These are phyloP conservation scores for Dilophus febrilis DNA, from an alignment of 2,888 invertebrate species.

Conservation along the genomic window DNA sequence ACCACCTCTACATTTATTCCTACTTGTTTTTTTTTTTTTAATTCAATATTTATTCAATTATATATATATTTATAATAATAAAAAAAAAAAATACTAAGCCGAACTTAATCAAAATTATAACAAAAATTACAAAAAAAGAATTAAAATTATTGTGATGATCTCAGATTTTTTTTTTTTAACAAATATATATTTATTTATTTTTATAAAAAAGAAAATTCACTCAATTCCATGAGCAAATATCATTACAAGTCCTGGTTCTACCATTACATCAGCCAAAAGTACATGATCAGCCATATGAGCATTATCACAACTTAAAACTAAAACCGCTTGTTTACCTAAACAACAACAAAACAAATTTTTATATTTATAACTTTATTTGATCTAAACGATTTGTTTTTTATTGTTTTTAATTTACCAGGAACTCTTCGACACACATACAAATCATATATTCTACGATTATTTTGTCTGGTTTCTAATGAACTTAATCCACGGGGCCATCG, in stretches of 20 bases:
- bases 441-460: conserved; percentile 79
- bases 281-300: conserved; percentile 89
- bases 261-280: conserved; percentile 92
- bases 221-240: conserved; percentile 96
- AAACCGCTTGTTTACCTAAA: conserved; percentile 85
- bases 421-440: conserved; percentile 88
- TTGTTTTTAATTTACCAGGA: conserved; percentile 52
- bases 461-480: conserved; percentile 84
- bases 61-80: too few relatives aligned
- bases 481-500: conserved; percentile 89
- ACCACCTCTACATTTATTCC: too few relatives aligned
- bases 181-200: too few relatives aligned
- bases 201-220: too few relatives aligned
- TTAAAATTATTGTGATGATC: too few relatives aligned
- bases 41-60: too few relatives aligned
- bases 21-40: too few relatives aligned
- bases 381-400: not conserved
- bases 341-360: not conserved
- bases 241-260: conserved; percentile 93
- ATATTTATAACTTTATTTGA: too few relatives aligned
- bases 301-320: conserved; percentile 89
- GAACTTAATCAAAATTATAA: too few relatives aligned
- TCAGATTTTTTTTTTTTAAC: too few relatives aligned
- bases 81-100: too few relatives aligned
- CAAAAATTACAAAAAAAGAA: too few relatives aligned